Conservation (phyloP, 2,888 invertebrate genomes). For the Brassicogethes aeneus region DNA sequence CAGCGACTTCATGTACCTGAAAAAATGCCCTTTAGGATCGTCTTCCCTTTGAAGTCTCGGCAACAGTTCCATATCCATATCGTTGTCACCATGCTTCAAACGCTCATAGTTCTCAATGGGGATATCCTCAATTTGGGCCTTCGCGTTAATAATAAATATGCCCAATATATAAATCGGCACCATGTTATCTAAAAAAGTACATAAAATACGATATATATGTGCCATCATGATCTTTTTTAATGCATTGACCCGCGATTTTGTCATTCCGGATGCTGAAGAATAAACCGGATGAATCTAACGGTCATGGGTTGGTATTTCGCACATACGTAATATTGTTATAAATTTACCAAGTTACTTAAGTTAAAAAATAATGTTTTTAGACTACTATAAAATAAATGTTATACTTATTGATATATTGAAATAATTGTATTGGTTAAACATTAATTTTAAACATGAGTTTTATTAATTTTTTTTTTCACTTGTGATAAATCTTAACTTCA, state of each 20-base stretch:
- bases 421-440: too few relatives aligned
- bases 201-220: background rate
- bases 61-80: constrained; percentile 23
- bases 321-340: too few relatives aligned
- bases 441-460: too few relatives aligned
- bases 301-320: background rate
- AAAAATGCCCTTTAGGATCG: constrained; percentile 20
- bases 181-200: too few relatives aligned
- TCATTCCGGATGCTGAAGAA: constrained; percentile 25
- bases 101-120: constrained; percentile 22
- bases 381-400: too few relatives aligned
- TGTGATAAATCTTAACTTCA: too few relatives aligned
- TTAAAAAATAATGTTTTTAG: too few relatives aligned
- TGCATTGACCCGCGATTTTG: constrained; percentile 13
- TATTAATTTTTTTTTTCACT: too few relatives aligned
- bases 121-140: constrained; percentile 20
- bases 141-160: too few relatives aligned
- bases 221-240: background rate
- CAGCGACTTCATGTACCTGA: constrained; percentile 11
- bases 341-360: too few relatives aligned
- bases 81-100: constrained; percentile 20
- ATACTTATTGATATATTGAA: too few relatives aligned
- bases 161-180: too few relatives aligned
- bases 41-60: constrained; percentile 17
- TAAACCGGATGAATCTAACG: constrained; percentile 21